These are phyloP conservation scores for Campoplex capitator DNA, from an alignment of 2,888 invertebrate species.

Conservation along the genomic window DNA sequence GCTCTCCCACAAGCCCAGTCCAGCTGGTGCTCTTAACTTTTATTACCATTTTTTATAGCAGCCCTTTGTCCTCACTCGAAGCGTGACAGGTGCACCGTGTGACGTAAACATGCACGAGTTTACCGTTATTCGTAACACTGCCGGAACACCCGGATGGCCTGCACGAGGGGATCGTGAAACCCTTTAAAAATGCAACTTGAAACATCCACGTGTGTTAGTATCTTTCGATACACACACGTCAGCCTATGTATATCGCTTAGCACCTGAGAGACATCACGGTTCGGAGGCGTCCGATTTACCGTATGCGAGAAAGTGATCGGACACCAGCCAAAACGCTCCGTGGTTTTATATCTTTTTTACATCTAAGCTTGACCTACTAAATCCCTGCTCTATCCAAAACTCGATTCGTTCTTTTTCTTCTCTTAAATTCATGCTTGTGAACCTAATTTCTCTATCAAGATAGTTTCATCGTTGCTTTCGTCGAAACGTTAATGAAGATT, in stretches of 20 bases:
- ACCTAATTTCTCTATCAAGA: background rate
- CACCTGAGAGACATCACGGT: conserved; percentile 60
- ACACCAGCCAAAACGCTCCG: background rate
- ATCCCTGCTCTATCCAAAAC: background rate
- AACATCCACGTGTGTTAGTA: background rate
- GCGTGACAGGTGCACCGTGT: conserved; percentile 80
- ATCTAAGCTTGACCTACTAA: conserved; percentile 12
- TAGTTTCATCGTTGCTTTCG: no score
- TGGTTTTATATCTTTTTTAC: conserved; percentile 1
- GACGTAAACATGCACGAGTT: conserved; percentile 77
- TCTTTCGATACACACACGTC: background rate
- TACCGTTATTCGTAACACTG: conserved; percentile 78
- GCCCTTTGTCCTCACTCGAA: conserved; percentile 77
- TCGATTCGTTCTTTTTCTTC: background rate
- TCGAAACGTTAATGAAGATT: background rate
- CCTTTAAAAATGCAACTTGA: conserved; percentile 74
- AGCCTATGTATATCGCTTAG: background rate
- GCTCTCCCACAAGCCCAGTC: background rate
- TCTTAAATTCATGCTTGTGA: background rate
- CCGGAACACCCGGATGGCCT: conserved; percentile 8
- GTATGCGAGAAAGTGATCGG: conserved; percentile 68
- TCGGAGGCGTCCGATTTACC: conserved; percentile 52
- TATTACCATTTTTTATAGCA: conserved; percentile 60
- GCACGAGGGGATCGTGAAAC: conserved; percentile 72
- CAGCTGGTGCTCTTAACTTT: conserved; percentile 21